Conservation (phyloP, 1,140 invertebrate genomes). For the Tetragnatha versicolor region DNA sequence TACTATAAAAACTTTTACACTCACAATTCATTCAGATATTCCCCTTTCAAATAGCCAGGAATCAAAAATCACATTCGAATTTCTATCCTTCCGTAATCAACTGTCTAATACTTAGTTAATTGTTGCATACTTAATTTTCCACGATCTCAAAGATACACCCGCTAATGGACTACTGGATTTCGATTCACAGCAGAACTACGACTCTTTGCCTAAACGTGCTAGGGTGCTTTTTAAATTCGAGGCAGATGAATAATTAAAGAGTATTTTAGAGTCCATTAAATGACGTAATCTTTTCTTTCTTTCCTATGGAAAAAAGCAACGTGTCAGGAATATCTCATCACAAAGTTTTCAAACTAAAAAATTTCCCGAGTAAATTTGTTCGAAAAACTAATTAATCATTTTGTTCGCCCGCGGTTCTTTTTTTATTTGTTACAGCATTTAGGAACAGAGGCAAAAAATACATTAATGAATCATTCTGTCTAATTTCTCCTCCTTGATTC, state of each 20-base stretch:
- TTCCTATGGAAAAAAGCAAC: background rate
- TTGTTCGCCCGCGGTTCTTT: conserved; percentile 9
- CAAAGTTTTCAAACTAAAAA: conserved; percentile 21
- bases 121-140: too few relatives aligned
- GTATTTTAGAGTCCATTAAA: conserved; percentile 28
- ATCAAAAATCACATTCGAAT: too few relatives aligned
- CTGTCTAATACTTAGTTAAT: too few relatives aligned
- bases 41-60: too few relatives aligned
- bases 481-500: background rate
- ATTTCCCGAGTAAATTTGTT: conserved; percentile 7
- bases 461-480: background rate
- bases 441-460: conserved; percentile 6
- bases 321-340: conserved; percentile 29
- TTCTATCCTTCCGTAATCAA: too few relatives aligned
- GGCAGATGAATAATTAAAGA: conserved; percentile 21
- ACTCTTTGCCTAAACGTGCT: too few relatives aligned
- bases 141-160: too few relatives aligned
- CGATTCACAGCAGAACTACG: too few relatives aligned
- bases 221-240: too few relatives aligned
- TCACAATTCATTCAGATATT: too few relatives aligned
- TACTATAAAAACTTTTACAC: too few relatives aligned
- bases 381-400: conserved; percentile 39
- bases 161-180: too few relatives aligned
- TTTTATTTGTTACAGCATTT: conserved; percentile 18
- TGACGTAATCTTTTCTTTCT: conserved; percentile 23